phyloP scores from a whole-genome alignment of 2,797 vertebrate genomes.

The Enteromius anoplus region DNA sequence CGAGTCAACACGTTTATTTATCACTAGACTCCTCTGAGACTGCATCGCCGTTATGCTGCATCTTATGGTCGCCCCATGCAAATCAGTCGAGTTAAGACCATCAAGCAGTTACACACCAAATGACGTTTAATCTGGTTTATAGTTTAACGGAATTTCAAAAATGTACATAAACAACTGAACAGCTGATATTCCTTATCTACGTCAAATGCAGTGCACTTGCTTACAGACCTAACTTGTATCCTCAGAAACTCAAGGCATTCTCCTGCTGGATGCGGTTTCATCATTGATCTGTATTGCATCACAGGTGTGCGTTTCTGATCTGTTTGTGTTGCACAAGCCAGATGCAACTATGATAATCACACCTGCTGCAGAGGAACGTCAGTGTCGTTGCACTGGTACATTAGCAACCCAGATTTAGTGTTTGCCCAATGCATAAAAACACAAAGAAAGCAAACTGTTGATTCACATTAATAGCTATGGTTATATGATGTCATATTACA shows the following conservation, averaged over 20 bases:
- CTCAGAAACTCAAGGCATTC: background rate
- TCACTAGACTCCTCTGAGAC: background rate
- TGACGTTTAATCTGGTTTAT: background rate
- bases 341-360: background rate
- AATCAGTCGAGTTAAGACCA: background rate
- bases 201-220: background rate
- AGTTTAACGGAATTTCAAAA: background rate
- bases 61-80: background rate
- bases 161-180: background rate
- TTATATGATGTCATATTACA: background rate
- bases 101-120: background rate
- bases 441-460: background rate
- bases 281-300: background rate
- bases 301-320: background rate
- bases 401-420: background rate
- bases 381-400: background rate
- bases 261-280: background rate
- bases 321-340: constrained; percentile 13
- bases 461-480: background rate
- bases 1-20: background rate
- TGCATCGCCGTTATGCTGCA: background rate
- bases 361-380: background rate
- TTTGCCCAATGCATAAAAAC: background rate
- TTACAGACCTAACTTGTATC: background rate
- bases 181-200: background rate